Evolutionary conservation across 2,888 invertebrate species (phyloP).

Genomic region (Gnatocerus cornutus): DNA sequence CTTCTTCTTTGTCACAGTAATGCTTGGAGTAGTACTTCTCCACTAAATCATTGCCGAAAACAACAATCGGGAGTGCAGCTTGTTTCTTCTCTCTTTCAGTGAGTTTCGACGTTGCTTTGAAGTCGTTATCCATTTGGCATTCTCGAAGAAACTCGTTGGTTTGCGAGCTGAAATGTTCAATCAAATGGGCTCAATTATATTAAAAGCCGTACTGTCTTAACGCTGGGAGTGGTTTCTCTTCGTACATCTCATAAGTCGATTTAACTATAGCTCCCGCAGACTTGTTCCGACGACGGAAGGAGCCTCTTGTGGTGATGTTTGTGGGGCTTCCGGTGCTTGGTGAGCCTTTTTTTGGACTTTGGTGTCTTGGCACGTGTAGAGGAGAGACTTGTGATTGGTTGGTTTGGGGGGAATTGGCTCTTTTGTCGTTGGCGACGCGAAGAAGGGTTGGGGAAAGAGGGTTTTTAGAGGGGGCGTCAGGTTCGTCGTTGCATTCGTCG

Average conservation of each 20-base stretch:
- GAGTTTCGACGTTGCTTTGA: constrained; percentile 75
- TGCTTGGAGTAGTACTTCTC: constrained; percentile 94
- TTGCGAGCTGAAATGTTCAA: constrained; percentile 80
- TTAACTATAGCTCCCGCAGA: constrained; percentile 76
- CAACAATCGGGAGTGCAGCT: constrained; percentile 91
- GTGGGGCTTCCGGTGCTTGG: constrained; percentile 73
- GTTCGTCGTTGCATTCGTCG: constrained; percentile 76
- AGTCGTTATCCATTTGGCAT: constrained; percentile 77
- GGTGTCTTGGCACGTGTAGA: constrained; percentile 69
- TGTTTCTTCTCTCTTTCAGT: constrained; percentile 90
- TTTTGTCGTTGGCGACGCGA: constrained; percentile 68
- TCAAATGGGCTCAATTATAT: too few species aligned
- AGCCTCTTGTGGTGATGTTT: constrained; percentile 72
- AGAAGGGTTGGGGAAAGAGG: constrained; percentile 65
- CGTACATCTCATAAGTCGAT: constrained; percentile 89
- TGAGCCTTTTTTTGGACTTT: constrained; percentile 72
- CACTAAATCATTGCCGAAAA: constrained; percentile 92
- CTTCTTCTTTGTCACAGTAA: constrained; percentile 92
- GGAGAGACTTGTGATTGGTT: constrained; percentile 73
- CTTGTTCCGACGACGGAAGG: constrained; percentile 77
- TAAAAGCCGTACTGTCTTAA: constrained; percentile 83
- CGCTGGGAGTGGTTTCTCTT: constrained; percentile 88
- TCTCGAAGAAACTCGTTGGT: constrained; percentile 87
- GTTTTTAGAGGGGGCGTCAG: constrained; percentile 66
- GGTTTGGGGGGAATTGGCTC: constrained; percentile 70